Evolutionary conservation across 2,888 invertebrate species (phyloP), one percentile per base, ranked within the genome.

Genomic region (Nineta flava): DNA sequence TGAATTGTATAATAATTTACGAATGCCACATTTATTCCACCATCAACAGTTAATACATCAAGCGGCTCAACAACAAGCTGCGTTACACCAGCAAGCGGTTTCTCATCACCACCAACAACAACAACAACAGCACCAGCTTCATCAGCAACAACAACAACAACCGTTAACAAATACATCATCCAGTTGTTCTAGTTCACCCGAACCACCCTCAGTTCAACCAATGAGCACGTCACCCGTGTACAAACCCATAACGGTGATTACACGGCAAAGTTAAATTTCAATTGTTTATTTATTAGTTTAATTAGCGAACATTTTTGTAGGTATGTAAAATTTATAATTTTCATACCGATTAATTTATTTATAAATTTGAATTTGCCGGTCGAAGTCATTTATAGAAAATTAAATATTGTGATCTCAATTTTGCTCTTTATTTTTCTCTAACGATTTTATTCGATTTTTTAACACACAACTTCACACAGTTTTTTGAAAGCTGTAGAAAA

Each of bases 1-100:
- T 56, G 73, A 75, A 44, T 63, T 72, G 49, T 74, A 72, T 59
- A 61, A 64, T 1, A 70, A 69, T 2, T 60, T 73, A 40, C 60
- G 73, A 41, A 62, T 69, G 31, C 62, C 71, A 5, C 73, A 73
- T 55, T 65, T 69, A 35, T 57, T 68, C 40, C 57, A 68, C 53
- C 69, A 69, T 51, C 70, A 69, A 50, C 70, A 70, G 55, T 57
- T 68, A 50, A 55, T 69, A 56, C 67, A 50, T 13, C 26, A 26
- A 26, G 26, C 26, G 26, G 26, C 26, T 26, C 26, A 26, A 26
- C 26, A 26, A 26, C 26, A 26, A 26, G 26, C 26, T 3, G 26
- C 26, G 26, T 26, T 26, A 26, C 55, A 53, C 19, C 55, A 55
- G 9, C 53, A 59, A 53, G 55, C 58, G 49, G 54, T 57, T 40